Conservation (phyloP, 2,797 vertebrate genomes). For the Halcyon badia region DNA sequence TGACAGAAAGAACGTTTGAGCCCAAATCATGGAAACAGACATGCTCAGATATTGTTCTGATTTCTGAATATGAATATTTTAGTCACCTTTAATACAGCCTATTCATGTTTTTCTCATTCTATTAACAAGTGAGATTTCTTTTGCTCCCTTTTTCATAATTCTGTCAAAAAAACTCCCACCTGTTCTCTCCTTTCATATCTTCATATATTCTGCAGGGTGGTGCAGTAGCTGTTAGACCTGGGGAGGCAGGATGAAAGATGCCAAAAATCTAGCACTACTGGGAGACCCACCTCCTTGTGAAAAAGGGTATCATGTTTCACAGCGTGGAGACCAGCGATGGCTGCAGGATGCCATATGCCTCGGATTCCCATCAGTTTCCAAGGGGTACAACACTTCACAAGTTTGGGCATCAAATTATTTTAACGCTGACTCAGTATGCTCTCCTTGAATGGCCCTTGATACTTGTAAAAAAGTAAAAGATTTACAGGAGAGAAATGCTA, state of each 20-base stretch:
- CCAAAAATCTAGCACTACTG: neutral
- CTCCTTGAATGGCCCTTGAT: neutral
- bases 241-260: neutral
- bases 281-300: neutral
- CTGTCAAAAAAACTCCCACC: neutral
- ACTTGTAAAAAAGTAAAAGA: neutral
- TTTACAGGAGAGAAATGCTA: neutral
- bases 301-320: neutral
- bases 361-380: neutral
- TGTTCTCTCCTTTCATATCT: neutral
- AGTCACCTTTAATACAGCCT: neutral
- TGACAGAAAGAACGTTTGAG: neutral
- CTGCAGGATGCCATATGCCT: neutral
- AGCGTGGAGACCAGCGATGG: neutral
- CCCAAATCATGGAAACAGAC: neutral
- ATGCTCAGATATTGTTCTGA: neutral
- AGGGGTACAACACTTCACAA: neutral
- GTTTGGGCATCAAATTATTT: neutral
- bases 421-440: too few species aligned
- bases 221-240: neutral
- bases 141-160: neutral
- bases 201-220: neutral
- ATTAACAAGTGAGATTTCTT: neutral
- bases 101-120: neutral
- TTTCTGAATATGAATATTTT: neutral